Conservation (phyloP, 1,140 invertebrate species). For the Oncopeltus fasciatus region DNA sequence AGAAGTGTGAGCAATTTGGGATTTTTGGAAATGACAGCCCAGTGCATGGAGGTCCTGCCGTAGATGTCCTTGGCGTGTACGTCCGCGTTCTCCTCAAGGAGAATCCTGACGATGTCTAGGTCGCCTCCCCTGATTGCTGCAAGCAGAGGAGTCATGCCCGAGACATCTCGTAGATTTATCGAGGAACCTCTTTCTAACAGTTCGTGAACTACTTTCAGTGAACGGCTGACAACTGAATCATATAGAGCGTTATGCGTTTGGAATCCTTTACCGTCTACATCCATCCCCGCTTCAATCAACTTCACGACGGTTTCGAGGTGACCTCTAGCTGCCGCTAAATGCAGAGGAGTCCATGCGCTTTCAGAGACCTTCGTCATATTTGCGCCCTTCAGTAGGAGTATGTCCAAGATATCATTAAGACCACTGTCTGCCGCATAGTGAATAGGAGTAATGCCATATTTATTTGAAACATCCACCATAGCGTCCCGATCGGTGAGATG, state of each 20-base stretch:
- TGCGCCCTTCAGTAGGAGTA: background rate
- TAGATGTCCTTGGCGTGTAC: background rate
- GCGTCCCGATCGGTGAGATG: background rate
- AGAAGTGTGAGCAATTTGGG: background rate
- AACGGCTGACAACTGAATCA: background rate
- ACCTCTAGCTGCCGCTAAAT: background rate
- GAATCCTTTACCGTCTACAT: background rate
- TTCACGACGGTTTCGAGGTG: background rate
- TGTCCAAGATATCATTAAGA: background rate
- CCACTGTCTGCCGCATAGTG: background rate
- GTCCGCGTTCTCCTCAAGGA: background rate
- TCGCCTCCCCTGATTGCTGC: background rate
- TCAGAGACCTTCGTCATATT: background rate
- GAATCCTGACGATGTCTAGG: background rate
- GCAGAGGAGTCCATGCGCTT: background rate
- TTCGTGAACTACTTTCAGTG: background rate
- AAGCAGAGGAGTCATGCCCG: background rate
- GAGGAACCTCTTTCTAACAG: background rate
- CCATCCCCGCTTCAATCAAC: background rate
- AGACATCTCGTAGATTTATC: background rate
- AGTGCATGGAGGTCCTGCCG: background rate
- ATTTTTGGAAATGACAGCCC: background rate
- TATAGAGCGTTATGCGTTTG: background rate
- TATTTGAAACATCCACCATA: background rate
- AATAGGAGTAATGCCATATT: background rate